These are phyloP conservation scores for Ctenopoma kingsleyae DNA, from an alignment of 2,797 vertebrate genomes.

Conservation along the genomic window DNA sequence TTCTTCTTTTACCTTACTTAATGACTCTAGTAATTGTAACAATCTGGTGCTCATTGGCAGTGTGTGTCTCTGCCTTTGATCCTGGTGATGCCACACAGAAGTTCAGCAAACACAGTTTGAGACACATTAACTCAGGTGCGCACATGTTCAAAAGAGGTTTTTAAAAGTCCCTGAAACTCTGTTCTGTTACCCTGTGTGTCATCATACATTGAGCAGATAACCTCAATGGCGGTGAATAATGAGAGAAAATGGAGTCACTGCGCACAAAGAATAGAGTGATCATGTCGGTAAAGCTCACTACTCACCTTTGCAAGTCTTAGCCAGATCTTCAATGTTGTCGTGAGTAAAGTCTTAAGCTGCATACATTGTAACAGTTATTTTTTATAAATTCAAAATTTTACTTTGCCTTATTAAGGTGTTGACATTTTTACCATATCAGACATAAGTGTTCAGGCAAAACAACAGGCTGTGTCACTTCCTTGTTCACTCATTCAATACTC, in stretches of 20 bases:
- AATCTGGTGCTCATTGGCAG: slow-evolving; percentile 61
- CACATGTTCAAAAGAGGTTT: slow-evolving; percentile 26
- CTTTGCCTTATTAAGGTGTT: too few species aligned
- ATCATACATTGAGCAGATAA: slow-evolving; percentile 55
- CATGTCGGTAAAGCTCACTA: slow-evolving; percentile 15
- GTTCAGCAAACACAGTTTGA: slow-evolving; percentile 32
- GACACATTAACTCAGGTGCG: slow-evolving; percentile 30
- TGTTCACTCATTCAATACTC: too few species aligned
- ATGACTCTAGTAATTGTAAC: slow-evolving; percentile 64
- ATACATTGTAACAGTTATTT: background rate
- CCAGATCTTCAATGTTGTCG: slow-evolving; percentile 8
- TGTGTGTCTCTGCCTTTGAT: slow-evolving; percentile 71
- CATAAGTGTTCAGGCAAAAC: too few species aligned
- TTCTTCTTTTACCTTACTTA: slow-evolving; percentile 46
- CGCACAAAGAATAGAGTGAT: slow-evolving; percentile 20
- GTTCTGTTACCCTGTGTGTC: slow-evolving; percentile 45
- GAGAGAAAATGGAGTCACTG: slow-evolving; percentile 20
- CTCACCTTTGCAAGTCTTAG: slow-evolving; percentile 16
- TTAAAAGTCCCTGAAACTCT: slow-evolving; percentile 22
- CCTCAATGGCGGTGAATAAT: slow-evolving; percentile 33
- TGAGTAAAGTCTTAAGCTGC: slow-evolving; percentile 18
- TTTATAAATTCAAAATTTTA: background rate
- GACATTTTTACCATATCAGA: too few species aligned
- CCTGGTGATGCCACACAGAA: slow-evolving; percentile 34
- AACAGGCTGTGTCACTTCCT: too few species aligned